Base-by-base conservation (phyloP, 1,140 invertebrate species). In the Bombus cullumanus region DNA sequence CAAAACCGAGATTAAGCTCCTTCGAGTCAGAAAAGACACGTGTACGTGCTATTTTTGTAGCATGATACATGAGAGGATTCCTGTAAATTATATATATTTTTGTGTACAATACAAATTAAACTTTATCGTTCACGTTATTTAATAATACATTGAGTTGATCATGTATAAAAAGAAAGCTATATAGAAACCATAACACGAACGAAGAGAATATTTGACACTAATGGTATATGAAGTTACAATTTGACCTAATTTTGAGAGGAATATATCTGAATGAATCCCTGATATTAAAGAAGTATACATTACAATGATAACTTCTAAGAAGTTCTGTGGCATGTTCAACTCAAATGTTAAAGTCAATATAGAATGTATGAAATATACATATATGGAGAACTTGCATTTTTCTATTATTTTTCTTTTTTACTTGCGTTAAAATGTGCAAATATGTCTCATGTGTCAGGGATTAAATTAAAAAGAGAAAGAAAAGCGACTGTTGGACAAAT, bases 21-120 rank as follows among this genome's bases (percentile, higher is more conserved):
- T 84, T 89, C 34, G 28, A 62, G 37, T 75, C 53, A 47, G 22
- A 39, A 74, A 34, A 41, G 4, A 86, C 77, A 31, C 43, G 28
- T 74, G 64, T 76, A 83, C n/a, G 28, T 66, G 62, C 3, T 74
- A 75, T 41, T 66, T 78, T 80, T 77, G 79, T 62, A 81, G 59
- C 72, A 86, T 57, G 22, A 39, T 59, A 71, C 47, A 77, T 53
- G 62, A 69, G 41, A 84, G 59, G 59, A 43, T 53, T 59, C 34
- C 22, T 86, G 84, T 86, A 90, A 90, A 80, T 90, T 86, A 83
- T 86, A 66, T 34, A 66, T 34, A 66, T 79, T 83, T 53, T 28
- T 73, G 39, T 83, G 76, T 88, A 71, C 64, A 76, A 79, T 86
- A 86, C 15, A 69, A 86, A 47, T 83, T 77, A 81, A 53, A 73